These are phyloP conservation scores for Ctenopoma multispine DNA, from an alignment of 2,797 vertebrate species.

Conservation along the genomic window DNA sequence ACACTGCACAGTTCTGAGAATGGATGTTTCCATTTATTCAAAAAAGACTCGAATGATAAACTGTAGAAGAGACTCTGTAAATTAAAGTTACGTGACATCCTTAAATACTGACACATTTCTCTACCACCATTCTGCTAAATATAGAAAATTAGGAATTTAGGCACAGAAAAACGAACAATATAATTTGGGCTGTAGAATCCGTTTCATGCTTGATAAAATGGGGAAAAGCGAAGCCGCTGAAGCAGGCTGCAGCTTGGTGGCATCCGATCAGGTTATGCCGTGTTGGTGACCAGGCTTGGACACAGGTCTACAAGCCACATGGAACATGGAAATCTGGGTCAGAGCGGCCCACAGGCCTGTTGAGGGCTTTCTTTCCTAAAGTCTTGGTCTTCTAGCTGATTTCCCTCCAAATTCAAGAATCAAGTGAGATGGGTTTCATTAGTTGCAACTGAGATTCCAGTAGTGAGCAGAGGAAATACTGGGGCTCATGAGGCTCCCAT, in stretches of 20 bases:
- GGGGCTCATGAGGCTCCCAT: conserved; percentile 12
- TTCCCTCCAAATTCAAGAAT: conserved; percentile 28
- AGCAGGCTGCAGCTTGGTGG: conserved; percentile 8
- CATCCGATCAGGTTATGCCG: conserved; percentile 27
- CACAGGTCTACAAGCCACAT: conserved; percentile 33
- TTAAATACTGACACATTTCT: too few species aligned
- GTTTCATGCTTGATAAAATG: not conserved
- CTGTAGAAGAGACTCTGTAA: too few species aligned
- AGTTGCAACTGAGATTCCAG: conserved; percentile 26
- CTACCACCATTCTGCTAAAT: too few species aligned
- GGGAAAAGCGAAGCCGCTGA: not conserved
- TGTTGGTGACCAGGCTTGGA: conserved; percentile 43
- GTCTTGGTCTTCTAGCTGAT: conserved; percentile 18
- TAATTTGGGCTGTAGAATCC: not conserved
- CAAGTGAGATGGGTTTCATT: conserved; percentile 3
- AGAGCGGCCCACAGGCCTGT: conserved; percentile 55
- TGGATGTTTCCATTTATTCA: too few species aligned
- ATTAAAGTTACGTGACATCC: too few species aligned
- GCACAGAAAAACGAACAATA: too few species aligned
- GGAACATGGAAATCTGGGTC: conserved; percentile 70
- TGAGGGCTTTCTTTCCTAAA: conserved; percentile 28
- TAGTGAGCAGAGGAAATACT: conserved; percentile 25
- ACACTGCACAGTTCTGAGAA: too few species aligned
- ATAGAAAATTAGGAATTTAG: too few species aligned
- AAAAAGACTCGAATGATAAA: too few species aligned